Conservation (phyloP, 2,888 invertebrate species). For the Boloria euphrosyne region DNA sequence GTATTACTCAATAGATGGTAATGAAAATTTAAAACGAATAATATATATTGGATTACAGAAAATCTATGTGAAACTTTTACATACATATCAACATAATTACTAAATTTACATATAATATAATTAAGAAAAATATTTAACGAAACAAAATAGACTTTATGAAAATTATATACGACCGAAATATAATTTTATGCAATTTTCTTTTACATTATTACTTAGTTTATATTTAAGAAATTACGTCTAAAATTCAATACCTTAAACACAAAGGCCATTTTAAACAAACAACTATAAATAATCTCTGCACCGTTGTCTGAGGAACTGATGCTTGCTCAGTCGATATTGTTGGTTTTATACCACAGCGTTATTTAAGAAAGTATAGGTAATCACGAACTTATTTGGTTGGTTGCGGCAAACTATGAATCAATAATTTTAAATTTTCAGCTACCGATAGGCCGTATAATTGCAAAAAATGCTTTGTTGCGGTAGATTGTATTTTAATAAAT, state of each 20-base stretch:
- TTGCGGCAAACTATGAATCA: conserved; percentile 78
- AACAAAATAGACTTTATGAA: too few species aligned
- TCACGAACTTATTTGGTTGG: conserved; percentile 63
- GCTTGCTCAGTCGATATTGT: conserved; percentile 52
- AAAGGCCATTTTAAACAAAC: conserved; percentile 63
- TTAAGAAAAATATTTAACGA: neutral
- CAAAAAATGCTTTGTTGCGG: conserved; percentile 22
- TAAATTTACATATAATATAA: neutral
- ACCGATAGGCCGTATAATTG: conserved; percentile 56
- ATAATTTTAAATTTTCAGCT: conserved; percentile 75
- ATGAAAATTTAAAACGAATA: conserved; percentile 57
- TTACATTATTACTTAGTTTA: too few species aligned
- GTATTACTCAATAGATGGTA: conserved; percentile 68
- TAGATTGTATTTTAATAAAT: conserved; percentile 4
- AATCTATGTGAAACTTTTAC: neutral
- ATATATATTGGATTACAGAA: neutral
- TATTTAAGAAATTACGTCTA: too few species aligned
- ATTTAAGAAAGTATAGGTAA: conserved; percentile 68
- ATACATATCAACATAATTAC: too few species aligned
- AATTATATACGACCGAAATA: too few species aligned
- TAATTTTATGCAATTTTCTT: neutral
- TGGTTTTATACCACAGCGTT: conserved; percentile 69
- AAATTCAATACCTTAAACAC: conserved; percentile 62
- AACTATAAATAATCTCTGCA: conserved; percentile 44
- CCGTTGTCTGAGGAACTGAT: conserved; percentile 66